Evolutionary conservation across 2,797 vertebrate species (phyloP).

Genomic region (Knipowitschia caucasica): DNA sequence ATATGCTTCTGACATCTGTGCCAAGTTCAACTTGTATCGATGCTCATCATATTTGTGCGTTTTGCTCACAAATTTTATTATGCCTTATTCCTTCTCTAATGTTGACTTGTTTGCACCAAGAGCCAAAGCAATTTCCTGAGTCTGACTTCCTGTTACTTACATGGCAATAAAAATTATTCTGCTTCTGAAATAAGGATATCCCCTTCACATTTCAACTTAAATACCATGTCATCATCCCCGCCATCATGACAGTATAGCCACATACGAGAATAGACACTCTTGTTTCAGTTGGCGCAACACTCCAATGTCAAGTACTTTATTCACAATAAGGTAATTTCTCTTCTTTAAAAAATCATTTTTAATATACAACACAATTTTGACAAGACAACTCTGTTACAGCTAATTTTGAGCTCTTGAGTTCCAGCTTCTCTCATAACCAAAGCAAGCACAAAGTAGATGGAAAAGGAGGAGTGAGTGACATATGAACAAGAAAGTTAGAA

Average conservation of each 20-base stretch:
- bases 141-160: too few relatives aligned
- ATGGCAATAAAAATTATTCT: too few relatives aligned
- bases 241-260: conserved; percentile 1
- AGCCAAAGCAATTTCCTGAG: too few relatives aligned
- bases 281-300: conserved; percentile 72
- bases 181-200: too few relatives aligned
- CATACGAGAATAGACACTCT: conserved; percentile 46
- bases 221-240: too few relatives aligned
- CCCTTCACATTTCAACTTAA: too few relatives aligned
- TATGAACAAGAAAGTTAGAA: conserved; percentile 48
- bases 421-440: conserved; percentile 79
- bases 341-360: conserved; percentile 81
- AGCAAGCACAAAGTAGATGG: conserved; percentile 71
- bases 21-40: too few relatives aligned
- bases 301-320: conserved; percentile 82
- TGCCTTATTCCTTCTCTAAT: too few relatives aligned
- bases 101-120: too few relatives aligned
- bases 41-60: too few relatives aligned
- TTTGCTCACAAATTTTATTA: too few relatives aligned
- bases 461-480: conserved; percentile 58
- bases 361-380: conserved; percentile 84
- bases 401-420: conserved; percentile 78
- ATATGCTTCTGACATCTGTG: too few relatives aligned
- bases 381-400: conserved; percentile 79
- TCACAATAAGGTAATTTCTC: conserved; percentile 78